Conservation (phyloP, 2,888 invertebrate genomes). For the Embidobia sp. region DNA sequence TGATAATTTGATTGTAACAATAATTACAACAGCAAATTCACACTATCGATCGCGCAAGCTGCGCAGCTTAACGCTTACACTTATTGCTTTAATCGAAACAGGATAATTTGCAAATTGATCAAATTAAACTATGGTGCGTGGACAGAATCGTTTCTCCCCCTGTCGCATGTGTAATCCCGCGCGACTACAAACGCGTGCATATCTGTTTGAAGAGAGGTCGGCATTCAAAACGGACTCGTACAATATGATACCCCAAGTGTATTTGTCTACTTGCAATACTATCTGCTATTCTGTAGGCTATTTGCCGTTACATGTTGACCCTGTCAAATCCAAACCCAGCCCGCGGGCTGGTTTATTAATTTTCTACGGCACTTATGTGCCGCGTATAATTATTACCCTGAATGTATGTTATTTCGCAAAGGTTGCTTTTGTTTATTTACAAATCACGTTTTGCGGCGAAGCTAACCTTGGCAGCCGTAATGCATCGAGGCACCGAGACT, state of each 20-base stretch:
- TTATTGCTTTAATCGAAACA: constrained; percentile 8
- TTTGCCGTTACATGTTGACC: constrained; percentile 46
- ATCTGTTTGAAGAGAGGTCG: constrained; percentile 55
- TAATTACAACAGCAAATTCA: background rate
- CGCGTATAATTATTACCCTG: constrained; percentile 7
- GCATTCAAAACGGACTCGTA: constrained; percentile 49
- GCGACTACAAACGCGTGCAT: constrained; percentile 20
- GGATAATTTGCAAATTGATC: constrained; percentile 30
- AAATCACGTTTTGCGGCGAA: too few relatives aligned
- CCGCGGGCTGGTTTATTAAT: constrained; percentile 45
- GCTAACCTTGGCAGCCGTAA: too few relatives aligned
- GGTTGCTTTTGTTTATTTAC: constrained; percentile 29
- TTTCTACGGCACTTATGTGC: constrained; percentile 10
- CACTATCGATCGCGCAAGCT: background rate
- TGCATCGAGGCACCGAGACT: too few relatives aligned
- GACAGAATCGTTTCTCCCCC: constrained; percentile 11
- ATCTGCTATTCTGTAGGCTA: constrained; percentile 41
- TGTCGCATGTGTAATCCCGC: constrained; percentile 32
- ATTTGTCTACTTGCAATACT: constrained; percentile 53
- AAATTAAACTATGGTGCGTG: constrained; percentile 34
- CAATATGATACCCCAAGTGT: constrained; percentile 56
- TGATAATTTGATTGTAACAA: background rate
- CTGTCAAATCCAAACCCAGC: constrained; percentile 42
- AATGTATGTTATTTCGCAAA: constrained; percentile 13
- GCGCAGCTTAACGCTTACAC: background rate